phyloP scores from a whole-genome alignment of 2,888 invertebrate genomes.

The Protodeltote pygarga region DNA sequence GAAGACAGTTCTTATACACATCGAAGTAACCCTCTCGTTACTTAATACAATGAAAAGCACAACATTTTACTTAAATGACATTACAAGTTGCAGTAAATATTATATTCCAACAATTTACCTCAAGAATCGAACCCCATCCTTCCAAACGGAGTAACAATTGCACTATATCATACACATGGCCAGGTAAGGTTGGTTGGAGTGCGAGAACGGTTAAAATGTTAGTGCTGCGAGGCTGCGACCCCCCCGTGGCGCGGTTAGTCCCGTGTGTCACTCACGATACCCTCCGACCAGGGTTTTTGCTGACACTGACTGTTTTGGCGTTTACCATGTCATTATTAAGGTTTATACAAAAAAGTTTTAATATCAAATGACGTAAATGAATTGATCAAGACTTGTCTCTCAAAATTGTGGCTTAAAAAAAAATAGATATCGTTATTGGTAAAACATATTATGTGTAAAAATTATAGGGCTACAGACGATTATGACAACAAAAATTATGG shows the following conservation, averaged over 20 bases:
- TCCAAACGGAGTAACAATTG: constrained; percentile 35
- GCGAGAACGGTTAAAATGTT: constrained; percentile 76
- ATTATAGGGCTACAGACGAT: too few relatives aligned
- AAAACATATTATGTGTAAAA: too few relatives aligned
- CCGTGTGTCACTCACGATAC: constrained; percentile 78
- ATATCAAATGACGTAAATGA: not conserved
- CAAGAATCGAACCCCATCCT: constrained; percentile 52
- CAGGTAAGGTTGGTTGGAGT: constrained; percentile 66
- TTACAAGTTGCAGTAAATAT: too few relatives aligned
- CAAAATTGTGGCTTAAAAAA: not conserved
- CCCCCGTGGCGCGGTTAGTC: constrained; percentile 71
- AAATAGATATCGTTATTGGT: too few relatives aligned
- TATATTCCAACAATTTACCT: not conserved
- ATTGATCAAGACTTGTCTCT: not conserved
- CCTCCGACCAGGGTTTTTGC: constrained; percentile 57
- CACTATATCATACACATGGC: constrained; percentile 40
- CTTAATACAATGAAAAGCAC: too few relatives aligned
- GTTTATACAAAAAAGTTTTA: constrained; percentile 12
- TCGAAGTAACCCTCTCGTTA: too few relatives aligned
- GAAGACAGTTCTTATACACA: too few relatives aligned
- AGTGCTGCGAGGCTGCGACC: constrained; percentile 57
- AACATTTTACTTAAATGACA: too few relatives aligned
- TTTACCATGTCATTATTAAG: constrained; percentile 59
- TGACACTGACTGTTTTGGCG: constrained; percentile 43
- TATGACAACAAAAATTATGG: too few relatives aligned